Percentiles rank a stretch among this genome's conserved stretches.
phyloP scores from a whole-genome alignment of 2,888 invertebrate species.

The Frankliniella intonsa region DNA sequence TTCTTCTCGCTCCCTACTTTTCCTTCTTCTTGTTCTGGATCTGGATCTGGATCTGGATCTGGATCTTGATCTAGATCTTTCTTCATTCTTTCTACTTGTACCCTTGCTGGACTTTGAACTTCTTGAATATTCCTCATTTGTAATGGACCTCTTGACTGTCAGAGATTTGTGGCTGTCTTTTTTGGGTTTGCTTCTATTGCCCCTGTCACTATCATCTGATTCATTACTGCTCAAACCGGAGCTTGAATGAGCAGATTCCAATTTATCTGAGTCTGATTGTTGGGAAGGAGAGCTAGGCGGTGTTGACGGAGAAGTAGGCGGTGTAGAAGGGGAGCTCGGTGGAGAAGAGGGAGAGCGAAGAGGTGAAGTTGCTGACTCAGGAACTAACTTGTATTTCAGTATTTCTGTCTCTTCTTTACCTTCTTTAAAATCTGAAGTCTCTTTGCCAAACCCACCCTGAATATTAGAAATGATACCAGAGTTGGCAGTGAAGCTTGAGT shows the following conservation, averaged over 20 bases:
- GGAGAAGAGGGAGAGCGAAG: background rate
- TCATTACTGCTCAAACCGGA: background rate
- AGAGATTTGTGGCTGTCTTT: background rate
- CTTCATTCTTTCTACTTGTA: background rate
- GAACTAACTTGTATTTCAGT: background rate
- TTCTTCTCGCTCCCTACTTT: background rate
- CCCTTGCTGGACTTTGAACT: background rate
- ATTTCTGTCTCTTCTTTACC: background rate
- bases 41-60: background rate
- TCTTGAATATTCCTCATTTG: background rate
- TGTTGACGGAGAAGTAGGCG: background rate
- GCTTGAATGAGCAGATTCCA: background rate
- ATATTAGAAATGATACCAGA: slow-evolving; percentile 35
- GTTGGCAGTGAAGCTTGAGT: slow-evolving; percentile 48
- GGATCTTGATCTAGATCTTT: background rate
- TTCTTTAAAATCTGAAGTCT: background rate
- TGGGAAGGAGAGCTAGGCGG: background rate
- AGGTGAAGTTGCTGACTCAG: background rate
- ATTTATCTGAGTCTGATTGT: background rate
- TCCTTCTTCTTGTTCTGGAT: background rate
- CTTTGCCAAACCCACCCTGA: background rate
- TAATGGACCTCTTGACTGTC: background rate
- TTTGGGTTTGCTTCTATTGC: background rate
- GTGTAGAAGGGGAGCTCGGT: background rate
- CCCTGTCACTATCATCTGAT: background rate